A percentile compares a stretch with the other conserved stretches of the same genome.
phyloP scores from a whole-genome alignment of 1,140 invertebrate genomes.

The Zaprionus kolodkinae region DNA sequence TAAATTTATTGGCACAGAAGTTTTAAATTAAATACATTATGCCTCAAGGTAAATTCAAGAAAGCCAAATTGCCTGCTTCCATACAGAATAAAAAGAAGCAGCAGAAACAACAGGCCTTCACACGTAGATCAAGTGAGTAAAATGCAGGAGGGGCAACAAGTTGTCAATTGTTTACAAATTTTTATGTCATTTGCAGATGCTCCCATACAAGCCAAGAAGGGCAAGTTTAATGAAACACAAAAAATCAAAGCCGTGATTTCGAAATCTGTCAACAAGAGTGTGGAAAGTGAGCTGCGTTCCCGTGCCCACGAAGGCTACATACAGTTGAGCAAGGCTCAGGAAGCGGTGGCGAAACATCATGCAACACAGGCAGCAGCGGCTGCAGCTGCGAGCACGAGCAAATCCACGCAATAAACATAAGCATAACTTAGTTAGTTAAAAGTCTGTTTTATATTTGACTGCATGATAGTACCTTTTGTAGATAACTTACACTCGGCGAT shows the following conservation, averaged over 20 bases:
- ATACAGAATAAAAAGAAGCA: conserved; percentile 85
- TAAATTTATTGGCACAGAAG: not conserved
- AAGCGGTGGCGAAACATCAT: conserved; percentile 84
- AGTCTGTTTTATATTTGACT: not conserved
- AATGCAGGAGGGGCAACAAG: conserved; percentile 10
- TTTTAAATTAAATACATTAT: conserved; percentile 71
- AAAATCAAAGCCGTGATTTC: conserved; percentile 88
- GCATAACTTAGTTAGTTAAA: not conserved
- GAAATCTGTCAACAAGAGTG: conserved; percentile 87
- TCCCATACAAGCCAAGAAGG: conserved; percentile 87
- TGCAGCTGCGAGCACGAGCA: conserved; percentile 53
- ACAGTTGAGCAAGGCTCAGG: conserved; percentile 85
- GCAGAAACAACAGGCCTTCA: conserved; percentile 84
- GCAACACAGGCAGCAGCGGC: conserved; percentile 60
- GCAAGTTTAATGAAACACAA: conserved; percentile 86
- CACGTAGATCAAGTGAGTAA: conserved; percentile 85
- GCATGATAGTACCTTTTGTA: not conserved
- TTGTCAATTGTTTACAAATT: conserved; percentile 2
- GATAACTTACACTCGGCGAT: not conserved
- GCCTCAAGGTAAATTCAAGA: conserved; percentile 87
- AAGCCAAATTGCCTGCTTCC: conserved; percentile 85
- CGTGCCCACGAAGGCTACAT: conserved; percentile 85
- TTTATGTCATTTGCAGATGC: conserved; percentile 77
- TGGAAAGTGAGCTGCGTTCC: conserved; percentile 87
- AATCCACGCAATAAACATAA: conserved; percentile 35